phyloP scores from a whole-genome alignment of 2,888 invertebrate species.

The Dynastes grantii region DNA sequence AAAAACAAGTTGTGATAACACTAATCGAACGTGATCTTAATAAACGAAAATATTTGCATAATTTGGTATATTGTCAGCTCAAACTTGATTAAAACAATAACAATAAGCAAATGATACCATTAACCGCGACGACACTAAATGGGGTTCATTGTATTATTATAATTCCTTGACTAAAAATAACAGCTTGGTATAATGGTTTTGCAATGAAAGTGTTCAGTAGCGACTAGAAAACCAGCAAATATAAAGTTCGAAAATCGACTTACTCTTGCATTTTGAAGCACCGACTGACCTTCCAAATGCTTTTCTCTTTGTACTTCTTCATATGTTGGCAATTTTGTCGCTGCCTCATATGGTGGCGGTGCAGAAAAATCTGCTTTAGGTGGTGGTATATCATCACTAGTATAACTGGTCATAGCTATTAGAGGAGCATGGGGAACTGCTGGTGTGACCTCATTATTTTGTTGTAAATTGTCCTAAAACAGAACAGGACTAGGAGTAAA shows the following conservation, averaged over 20 bases:
- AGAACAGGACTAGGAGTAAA: background rate
- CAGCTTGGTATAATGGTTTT: too few relatives aligned
- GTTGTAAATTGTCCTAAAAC: constrained; percentile 47
- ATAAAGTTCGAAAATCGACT: background rate
- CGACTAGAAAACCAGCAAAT: too few relatives aligned
- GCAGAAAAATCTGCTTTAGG: constrained; percentile 89
- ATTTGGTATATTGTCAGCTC: too few relatives aligned
- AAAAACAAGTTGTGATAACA: too few relatives aligned
- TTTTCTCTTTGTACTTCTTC: constrained; percentile 94
- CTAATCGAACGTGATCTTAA: too few relatives aligned
- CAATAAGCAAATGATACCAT: too few relatives aligned
- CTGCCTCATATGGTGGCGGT: constrained; percentile 91
- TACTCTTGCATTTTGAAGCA: constrained; percentile 66
- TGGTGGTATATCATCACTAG: constrained; percentile 80
- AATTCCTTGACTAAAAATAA: too few relatives aligned
- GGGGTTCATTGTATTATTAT: too few relatives aligned
- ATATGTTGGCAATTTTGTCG: constrained; percentile 87
- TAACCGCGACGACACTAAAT: too few relatives aligned
- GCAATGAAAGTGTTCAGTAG: too few relatives aligned
- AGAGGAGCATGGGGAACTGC: constrained; percentile 54
- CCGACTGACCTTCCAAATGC: constrained; percentile 77
- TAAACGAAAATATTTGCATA: too few relatives aligned
- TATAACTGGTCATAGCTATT: constrained; percentile 63
- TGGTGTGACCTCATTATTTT: constrained; percentile 50
- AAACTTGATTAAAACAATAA: too few relatives aligned